Evolutionary conservation across 2,113 vertebrate genomes (phyloP).

Genomic region (Mirza zaza): DNA sequence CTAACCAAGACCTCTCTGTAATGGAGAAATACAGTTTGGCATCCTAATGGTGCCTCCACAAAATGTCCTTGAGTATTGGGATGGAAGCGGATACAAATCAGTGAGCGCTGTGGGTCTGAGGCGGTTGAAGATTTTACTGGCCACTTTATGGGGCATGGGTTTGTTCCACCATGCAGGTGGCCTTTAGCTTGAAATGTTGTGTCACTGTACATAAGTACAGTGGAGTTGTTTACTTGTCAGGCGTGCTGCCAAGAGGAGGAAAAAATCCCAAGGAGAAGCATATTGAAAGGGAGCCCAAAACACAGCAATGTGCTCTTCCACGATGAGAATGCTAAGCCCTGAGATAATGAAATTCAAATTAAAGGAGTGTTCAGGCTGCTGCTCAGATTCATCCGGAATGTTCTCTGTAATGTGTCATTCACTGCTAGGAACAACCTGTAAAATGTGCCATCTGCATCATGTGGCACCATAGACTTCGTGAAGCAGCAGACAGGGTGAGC

Average conservation of each 20-base stretch:
- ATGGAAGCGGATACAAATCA: neutral
- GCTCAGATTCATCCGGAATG: neutral
- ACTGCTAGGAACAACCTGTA: neutral
- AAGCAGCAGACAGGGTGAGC: fast-evolving
- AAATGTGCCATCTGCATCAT: neutral
- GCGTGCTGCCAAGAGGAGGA: neutral
- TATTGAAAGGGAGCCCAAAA: neutral
- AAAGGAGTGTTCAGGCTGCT: neutral
- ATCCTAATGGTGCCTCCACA: neutral
- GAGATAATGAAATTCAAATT: conserved; percentile 30
- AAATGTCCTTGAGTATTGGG: neutral
- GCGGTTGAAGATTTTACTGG: neutral
- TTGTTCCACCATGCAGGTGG: neutral
- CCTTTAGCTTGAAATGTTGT: neutral
- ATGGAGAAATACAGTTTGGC: neutral
- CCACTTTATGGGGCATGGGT: neutral
- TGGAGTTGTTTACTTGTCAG: neutral
- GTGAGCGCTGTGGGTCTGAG: no score
- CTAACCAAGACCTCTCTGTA: neutral
- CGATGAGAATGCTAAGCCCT: neutral
- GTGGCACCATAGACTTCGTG: neutral
- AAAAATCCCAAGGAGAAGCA: neutral
- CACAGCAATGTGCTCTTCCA: neutral
- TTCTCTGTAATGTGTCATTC: neutral
- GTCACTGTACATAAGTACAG: neutral